Evolutionary conservation across 2,888 invertebrate species (phyloP), one percentile per base, ranked within the genome.

Genomic region (Pogonocherus hispidulus): DNA sequence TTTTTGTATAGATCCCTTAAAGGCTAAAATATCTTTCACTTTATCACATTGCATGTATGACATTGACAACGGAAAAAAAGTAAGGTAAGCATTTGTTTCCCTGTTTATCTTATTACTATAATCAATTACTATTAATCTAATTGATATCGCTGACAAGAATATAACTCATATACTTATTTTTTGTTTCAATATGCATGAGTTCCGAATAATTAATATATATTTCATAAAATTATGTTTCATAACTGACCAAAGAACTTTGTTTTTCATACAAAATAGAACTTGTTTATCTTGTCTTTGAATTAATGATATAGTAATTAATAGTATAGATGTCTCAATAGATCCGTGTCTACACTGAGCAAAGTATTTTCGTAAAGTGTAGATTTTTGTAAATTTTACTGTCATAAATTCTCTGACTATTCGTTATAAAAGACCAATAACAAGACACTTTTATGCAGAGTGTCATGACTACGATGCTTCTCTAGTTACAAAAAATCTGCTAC

Each of bases 11-110:
- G 41, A 41, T 41, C 41, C 41, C 41, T 41, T 57, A 57, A 20
- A 44, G 57, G 57, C 18, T 57, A 37, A 14, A 16, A 47, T 55
- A 18, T 59, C 57, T 59, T 59, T 59, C 47, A 47, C 57, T 47
- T 46, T 27, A 27, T 46, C 46, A 46, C 20, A 46, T 11, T 44
- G 23, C 22, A 14, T 46, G 23, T 18, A 41, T 41, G 41, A 41
- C 16, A 41, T 41, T 41, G 57, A 47, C 46, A 46, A 14, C 19
- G 46, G 27, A 4, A 32, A 16, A 55, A 59, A 57, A 44, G 16
- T 46, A 59, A 47, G 27, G 23, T 51, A 27, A 51, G 4, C 51
- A 22, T 51, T 27, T 27, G 27, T 51, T 51, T 51, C 51, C 27
- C 22, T n/a, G 14, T 22, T 51, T 22, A 51, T 51, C 22, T n/a